Conservation (phyloP, 2,113 vertebrate genomes). For the Phalacrocorax brasilianus region DNA sequence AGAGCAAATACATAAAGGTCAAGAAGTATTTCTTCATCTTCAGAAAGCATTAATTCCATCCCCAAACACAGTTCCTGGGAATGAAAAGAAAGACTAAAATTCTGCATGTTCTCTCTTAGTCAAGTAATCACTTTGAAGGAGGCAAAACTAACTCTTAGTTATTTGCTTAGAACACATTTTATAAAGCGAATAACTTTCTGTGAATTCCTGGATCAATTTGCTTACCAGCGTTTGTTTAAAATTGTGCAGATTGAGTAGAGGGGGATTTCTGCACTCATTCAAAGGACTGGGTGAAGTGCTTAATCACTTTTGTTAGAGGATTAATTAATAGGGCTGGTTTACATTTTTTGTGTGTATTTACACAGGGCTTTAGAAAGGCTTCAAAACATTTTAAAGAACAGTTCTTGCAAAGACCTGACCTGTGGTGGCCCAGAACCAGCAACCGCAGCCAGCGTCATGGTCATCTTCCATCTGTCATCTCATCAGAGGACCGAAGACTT, state of each 20-base stretch:
- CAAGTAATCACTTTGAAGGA: not conserved
- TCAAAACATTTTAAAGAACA: not conserved
- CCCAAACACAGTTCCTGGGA: not conserved
- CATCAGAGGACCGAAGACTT: not conserved
- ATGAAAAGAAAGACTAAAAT: not conserved
- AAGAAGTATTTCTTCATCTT: constrained; percentile 48
- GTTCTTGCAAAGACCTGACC: not conserved
- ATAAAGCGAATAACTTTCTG: not conserved
- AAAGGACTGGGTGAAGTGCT: not conserved
- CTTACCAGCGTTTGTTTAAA: not conserved
- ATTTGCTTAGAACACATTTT: not conserved
- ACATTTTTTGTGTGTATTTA: not conserved
- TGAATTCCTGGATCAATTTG: not conserved
- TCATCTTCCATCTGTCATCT: not conserved
- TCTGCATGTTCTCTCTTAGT: not conserved
- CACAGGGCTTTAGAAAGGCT: not conserved
- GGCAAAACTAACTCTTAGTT: not conserved
- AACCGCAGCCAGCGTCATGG: accelerated
- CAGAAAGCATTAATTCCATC: not conserved
- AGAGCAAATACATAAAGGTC: constrained; percentile 20
- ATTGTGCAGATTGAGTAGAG: not conserved
- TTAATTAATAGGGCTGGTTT: not conserved
- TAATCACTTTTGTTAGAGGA: not conserved
- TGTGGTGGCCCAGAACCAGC: not conserved
- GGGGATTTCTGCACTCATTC: not conserved